A percentile compares a stretch with the other conserved stretches of the same genome.
Conservation (phyloP, 1,140 invertebrate genomes). For the Ditylenchus dipsaci region DNA sequence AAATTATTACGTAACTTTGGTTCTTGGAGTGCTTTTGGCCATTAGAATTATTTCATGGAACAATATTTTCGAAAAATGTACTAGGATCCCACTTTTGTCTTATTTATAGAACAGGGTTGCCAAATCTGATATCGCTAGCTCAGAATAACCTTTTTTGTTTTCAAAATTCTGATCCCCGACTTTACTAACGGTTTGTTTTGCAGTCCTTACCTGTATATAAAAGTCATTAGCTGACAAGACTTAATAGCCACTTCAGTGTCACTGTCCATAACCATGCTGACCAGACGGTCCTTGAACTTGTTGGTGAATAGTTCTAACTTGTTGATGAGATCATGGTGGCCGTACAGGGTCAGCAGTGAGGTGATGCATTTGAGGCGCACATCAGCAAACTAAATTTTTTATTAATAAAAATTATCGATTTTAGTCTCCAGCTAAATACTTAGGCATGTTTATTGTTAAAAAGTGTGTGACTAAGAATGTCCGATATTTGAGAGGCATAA, state of each 20-base stretch:
- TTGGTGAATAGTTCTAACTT: conserved; percentile 96
- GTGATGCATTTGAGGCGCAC: conserved; percentile 70
- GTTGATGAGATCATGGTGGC: conserved; percentile 84
- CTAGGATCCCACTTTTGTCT: too few relatives aligned
- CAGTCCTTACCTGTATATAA: conserved; percentile 86
- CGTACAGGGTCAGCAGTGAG: conserved; percentile 88
- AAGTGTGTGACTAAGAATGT: too few relatives aligned
- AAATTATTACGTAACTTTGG: too few relatives aligned
- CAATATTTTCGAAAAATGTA: too few relatives aligned
- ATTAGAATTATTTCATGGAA: too few relatives aligned
- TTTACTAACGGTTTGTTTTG: too few relatives aligned
- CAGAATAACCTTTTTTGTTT: too few relatives aligned
- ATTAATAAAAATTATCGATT: conserved; percentile 72
- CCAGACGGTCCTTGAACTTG: conserved; percentile 97
- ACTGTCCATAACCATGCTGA: conserved; percentile 96
- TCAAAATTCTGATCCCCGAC: too few relatives aligned
- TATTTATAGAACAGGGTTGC: too few relatives aligned
- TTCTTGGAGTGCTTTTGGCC: too few relatives aligned
- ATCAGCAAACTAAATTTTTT: conserved; percentile 62
- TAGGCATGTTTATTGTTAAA: too few relatives aligned
- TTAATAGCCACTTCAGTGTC: conserved; percentile 98
- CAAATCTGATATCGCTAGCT: too few relatives aligned
- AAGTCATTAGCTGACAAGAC: conserved; percentile 87
- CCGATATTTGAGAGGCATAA: conserved; percentile 76
- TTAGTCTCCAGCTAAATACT: conserved; percentile 98